Evolutionary conservation across 2,797 vertebrate genomes (phyloP).

Genomic region (Acanthiza pusilla): DNA sequence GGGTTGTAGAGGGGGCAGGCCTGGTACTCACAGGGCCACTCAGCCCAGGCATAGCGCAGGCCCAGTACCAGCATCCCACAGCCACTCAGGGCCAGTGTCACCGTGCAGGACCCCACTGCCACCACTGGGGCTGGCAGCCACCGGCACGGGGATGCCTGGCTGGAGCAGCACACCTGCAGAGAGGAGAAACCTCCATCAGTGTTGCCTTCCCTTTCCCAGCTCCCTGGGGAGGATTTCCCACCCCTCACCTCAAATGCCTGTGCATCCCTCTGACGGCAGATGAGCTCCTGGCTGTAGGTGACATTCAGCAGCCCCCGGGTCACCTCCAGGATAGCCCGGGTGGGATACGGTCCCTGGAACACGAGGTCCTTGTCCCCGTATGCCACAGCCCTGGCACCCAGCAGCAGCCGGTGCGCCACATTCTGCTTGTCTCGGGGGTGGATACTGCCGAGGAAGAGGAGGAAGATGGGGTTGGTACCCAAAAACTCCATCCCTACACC

Average conservation of each 20-base stretch:
- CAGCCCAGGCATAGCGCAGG: conserved; percentile 86
- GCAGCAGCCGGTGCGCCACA: conserved; percentile 79
- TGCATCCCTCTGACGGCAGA: conserved; percentile 10
- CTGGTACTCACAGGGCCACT: conserved; percentile 89
- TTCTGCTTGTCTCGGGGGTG: conserved; percentile 90
- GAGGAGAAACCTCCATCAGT: background rate
- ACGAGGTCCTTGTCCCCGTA: conserved; percentile 76
- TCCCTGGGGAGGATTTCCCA: background rate
- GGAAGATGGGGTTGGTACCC: no score
- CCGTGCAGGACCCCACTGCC: background rate
- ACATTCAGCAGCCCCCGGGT: conserved; percentile 63
- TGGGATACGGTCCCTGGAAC: conserved; percentile 86
- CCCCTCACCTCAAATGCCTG: conserved; percentile 82
- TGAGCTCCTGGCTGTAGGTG: conserved; percentile 76
- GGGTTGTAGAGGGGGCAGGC: conserved; percentile 83
- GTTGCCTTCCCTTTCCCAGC: background rate
- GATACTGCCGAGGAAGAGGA: conserved; percentile 70
- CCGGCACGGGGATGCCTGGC: background rate
- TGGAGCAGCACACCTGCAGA: background rate
- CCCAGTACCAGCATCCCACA: conserved; percentile 61
- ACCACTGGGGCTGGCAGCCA: conserved; percentile 76
- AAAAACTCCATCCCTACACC: background rate
- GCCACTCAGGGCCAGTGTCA: conserved; percentile 58
- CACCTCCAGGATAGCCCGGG: background rate
- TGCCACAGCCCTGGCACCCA: conserved; percentile 86